Percentiles rank a stretch among this genome's conserved stretches.
Conservation (phyloP, 2,888 invertebrate species). For the Neoscelio sp. region DNA sequence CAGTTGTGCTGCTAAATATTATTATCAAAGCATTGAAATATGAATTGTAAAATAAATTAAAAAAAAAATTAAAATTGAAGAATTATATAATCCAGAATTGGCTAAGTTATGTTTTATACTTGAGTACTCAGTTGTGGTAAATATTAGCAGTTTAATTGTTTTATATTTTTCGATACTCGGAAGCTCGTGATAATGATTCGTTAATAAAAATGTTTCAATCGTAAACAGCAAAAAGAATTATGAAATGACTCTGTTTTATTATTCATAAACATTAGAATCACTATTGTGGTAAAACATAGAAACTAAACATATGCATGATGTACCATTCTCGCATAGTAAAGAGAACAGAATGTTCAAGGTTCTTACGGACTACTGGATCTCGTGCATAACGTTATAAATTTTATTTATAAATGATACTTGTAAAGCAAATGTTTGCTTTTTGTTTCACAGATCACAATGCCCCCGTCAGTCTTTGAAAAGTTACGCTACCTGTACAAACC, state of each 20-base stretch:
- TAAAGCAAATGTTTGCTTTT: conserved; percentile 40
- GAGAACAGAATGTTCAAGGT: conserved; percentile 39
- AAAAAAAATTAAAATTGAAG: too few species aligned
- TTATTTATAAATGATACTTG: conserved; percentile 22
- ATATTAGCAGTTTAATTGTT: too few species aligned
- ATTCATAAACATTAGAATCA: conserved; percentile 24
- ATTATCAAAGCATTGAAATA: neutral
- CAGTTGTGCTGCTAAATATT: neutral
- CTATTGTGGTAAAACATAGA: conserved; percentile 15
- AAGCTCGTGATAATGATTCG: conserved; percentile 14
- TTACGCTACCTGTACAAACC: conserved; percentile 89
- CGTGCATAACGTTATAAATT: conserved; percentile 22
- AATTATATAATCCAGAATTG: too few species aligned
- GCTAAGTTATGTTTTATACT: too few species aligned
- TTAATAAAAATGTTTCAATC: neutral
- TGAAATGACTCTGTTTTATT: conserved; percentile 31
- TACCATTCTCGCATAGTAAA: conserved; percentile 14
- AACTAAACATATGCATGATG: conserved; percentile 21
- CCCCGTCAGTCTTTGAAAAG: conserved; percentile 84
- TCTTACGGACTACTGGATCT: conserved; percentile 21
- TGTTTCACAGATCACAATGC: conserved; percentile 77
- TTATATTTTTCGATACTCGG: too few species aligned
- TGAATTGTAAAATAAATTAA: too few species aligned
- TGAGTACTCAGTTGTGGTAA: too few species aligned
- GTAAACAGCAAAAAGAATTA: conserved; percentile 26